phyloP scores from a whole-genome alignment of 2,797 vertebrate genomes.

The Phataginus tricuspis region DNA sequence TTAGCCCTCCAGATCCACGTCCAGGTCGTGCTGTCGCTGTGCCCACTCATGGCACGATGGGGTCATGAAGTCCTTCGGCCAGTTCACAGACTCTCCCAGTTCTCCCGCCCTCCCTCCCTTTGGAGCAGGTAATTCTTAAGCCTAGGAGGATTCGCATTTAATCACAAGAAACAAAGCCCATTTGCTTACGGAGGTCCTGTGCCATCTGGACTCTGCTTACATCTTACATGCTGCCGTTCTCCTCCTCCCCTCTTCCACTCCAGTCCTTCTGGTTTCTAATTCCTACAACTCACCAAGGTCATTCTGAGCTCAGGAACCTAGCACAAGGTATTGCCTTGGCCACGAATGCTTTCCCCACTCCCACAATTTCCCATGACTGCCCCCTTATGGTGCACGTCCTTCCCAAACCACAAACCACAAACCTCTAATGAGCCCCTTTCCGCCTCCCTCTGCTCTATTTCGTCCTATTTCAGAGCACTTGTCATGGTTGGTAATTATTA shows the following conservation, averaged over 20 bases:
- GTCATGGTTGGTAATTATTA: neutral
- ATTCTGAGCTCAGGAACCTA: neutral
- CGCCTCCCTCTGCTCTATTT: neutral
- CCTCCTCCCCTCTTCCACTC: neutral
- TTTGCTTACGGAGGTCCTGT: neutral
- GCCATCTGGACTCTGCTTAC: neutral
- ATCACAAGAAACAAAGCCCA: neutral
- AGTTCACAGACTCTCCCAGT: neutral
- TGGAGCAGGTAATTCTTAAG: neutral
- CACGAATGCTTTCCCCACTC: neutral
- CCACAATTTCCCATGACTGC: neutral
- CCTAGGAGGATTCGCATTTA: neutral
- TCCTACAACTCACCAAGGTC: neutral
- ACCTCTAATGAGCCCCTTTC: neutral
- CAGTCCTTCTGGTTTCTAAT: neutral
- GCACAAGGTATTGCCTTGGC: neutral
- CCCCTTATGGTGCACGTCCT: neutral
- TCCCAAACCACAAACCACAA: neutral
- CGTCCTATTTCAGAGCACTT: neutral
- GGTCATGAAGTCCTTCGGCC: neutral
- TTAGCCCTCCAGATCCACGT: neutral
- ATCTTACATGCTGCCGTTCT: neutral
- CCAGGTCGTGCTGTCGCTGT: neutral
- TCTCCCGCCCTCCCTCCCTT: neutral
- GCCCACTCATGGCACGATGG: neutral